Evolutionary conservation across 2,888 invertebrate genomes (phyloP).

Genomic region (Psococerastis gibbosa): DNA sequence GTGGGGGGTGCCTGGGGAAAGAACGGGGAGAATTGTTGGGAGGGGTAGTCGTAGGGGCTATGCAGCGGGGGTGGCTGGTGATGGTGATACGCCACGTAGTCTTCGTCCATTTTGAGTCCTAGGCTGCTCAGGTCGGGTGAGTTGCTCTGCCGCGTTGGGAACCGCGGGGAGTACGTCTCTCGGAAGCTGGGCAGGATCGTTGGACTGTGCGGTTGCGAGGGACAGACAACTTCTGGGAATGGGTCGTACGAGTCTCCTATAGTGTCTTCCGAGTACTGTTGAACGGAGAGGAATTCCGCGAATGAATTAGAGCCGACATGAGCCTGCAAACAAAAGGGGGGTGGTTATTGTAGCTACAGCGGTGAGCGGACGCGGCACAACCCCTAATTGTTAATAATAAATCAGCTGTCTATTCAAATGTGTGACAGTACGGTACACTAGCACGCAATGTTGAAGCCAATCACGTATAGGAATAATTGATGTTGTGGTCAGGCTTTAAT

Average conservation of each 20-base stretch:
- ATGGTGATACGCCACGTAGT: slow-evolving; percentile 32
- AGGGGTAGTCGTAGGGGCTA: slow-evolving; percentile 17
- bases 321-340: slow-evolving; percentile 35
- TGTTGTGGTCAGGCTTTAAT: neutral
- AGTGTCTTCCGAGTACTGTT: slow-evolving; percentile 52
- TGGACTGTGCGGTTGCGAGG: slow-evolving; percentile 27
- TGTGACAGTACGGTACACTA: slow-evolving; percentile 6
- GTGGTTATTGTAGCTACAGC: too few relatives aligned
- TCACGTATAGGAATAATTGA: slow-evolving; percentile 8
- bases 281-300: slow-evolving; percentile 57
- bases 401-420: neutral
- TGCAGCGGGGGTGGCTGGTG: slow-evolving; percentile 21
- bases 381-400: neutral
- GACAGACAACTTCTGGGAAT: slow-evolving; percentile 42
- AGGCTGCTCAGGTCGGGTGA: slow-evolving; percentile 36
- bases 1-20: slow-evolving; percentile 31
- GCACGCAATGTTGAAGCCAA: neutral
- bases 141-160: slow-evolving; percentile 30
- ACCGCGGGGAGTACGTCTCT: slow-evolving; percentile 68
- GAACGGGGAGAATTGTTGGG: slow-evolving; percentile 19
- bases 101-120: slow-evolving; percentile 72
- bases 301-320: slow-evolving; percentile 51
- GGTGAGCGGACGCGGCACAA: neutral
- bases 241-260: slow-evolving; percentile 55
- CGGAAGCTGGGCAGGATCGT: slow-evolving; percentile 67